Evolutionary conservation across 2,888 invertebrate genomes (phyloP).

Genomic region (Xylota sylvarum): DNA sequence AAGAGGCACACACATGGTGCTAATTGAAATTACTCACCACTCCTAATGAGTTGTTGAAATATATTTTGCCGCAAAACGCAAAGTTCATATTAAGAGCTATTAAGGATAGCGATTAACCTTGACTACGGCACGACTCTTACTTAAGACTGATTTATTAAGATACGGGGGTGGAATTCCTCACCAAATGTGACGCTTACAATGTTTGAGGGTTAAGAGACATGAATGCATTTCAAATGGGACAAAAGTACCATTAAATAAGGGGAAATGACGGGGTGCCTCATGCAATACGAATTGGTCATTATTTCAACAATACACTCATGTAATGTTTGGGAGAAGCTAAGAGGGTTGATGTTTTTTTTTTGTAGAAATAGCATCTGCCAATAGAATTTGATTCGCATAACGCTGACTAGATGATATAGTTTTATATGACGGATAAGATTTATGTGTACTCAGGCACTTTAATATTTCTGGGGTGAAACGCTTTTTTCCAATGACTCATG

Average conservation of each 20-base stretch:
- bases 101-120: slow-evolving; percentile 20
- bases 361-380: background rate
- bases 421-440: too few relatives aligned
- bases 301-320: background rate
- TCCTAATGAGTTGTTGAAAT: slow-evolving; percentile 40
- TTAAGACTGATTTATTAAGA: slow-evolving; percentile 10
- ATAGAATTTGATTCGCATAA: background rate
- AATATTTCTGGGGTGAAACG: too few relatives aligned
- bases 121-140: slow-evolving; percentile 1
- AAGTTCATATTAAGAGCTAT: slow-evolving; percentile 39
- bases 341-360: background rate
- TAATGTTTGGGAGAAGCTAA: background rate
- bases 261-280: background rate
- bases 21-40: slow-evolving; percentile 67
- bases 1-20: slow-evolving; percentile 27
- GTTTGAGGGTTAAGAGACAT: background rate
- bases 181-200: background rate
- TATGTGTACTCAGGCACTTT: too few relatives aligned
- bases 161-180: background rate
- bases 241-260: background rate
- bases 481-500: too few relatives aligned
- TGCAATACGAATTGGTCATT: background rate
- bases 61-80: slow-evolving; percentile 50
- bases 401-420: too few relatives aligned
- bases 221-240: background rate